Conservation (phyloP, 1,140 invertebrate genomes). For the Drosophila pandora region DNA sequence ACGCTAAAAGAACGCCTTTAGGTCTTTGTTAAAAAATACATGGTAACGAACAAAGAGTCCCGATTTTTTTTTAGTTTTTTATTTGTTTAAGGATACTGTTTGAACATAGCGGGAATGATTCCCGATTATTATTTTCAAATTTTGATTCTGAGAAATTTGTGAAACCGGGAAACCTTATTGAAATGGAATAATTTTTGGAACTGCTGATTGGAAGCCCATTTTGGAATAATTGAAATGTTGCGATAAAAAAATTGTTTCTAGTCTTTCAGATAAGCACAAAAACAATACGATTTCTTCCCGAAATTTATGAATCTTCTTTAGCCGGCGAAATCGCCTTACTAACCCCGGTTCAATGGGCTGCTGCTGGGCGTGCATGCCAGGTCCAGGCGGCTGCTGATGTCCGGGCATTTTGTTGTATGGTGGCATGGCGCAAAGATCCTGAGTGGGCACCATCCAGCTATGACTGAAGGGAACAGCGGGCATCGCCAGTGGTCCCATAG, state of each 20-base stretch:
- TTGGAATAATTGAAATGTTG: no score
- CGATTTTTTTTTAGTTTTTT: no score
- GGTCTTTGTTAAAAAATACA: constrained; percentile 12
- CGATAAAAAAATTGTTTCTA: no score
- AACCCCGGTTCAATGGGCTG: constrained; percentile 95
- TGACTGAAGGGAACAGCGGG: constrained; percentile 90
- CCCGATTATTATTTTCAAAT: no score
- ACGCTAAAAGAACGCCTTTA: constrained; percentile 18
- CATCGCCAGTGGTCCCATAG: constrained; percentile 86
- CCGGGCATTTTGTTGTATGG: constrained; percentile 89
- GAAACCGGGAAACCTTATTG: no score
- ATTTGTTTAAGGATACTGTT: not conserved
- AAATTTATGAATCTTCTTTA: not conserved
- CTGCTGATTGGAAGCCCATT: no score
- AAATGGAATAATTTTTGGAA: not conserved
- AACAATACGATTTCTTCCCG: no score
- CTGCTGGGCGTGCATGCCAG: constrained; percentile 86
- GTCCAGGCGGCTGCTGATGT: constrained; percentile 80
- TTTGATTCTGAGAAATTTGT: no score
- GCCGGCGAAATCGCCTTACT: constrained; percentile 85
- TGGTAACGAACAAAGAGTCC: not conserved
- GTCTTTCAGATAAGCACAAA: no score
- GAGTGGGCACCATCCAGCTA: constrained; percentile 95
- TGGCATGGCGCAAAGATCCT: constrained; percentile 92
- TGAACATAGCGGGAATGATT: not conserved